Evolutionary conservation across 2,888 invertebrate genomes (phyloP), one percentile per base, ranked within the genome.

Genomic region (Argyresthia goedartella): DNA sequence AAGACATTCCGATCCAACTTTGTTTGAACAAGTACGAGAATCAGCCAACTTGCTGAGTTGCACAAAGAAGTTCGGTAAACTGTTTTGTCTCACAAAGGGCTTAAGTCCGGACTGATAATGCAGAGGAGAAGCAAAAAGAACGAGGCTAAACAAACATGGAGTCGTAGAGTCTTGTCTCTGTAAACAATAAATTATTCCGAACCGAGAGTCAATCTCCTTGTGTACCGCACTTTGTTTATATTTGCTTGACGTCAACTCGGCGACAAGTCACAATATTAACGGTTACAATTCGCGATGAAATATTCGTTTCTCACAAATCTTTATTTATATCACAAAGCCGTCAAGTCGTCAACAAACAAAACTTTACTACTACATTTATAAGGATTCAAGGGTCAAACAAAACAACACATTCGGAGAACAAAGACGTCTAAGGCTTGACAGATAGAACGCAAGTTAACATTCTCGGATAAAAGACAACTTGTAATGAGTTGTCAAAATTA

Each of bases 151-250:
- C 67, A 71, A 75, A 76, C 66, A 71, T 71, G 64, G 69, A 71
- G 66, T 69, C 59, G 61, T 25, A 25, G 33, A 71, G 65, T 69
- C 59, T 60, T 25, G 67, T 65, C 65, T 68, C 66, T 62, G 61
- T 64, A 69, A 72, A 73, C 71, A 70, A 73, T 72, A 72, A 71
- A 75, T 76, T 70, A 75, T 71, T 69, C 64, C 59, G 57, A 58
- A 64, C 64, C 59, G 57, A 58, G 64, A 51, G 51, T 14, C 39
- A 14, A 47, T 59, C 59, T 63, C 59, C 58, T 56, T 6, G 3
- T 60, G 62, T 61, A 64, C 62, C 56, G 49, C 64, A 66, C 62
- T 71, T 69, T 71, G 68, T 74, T 74, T 76, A 67, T 67, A 56
- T 67, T 73, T 73, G 66, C 55, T 58, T 65, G 66, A 67, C 70